Conservation (phyloP, 2,888 invertebrate genomes). For the Brachypalpus laphriformis region DNA sequence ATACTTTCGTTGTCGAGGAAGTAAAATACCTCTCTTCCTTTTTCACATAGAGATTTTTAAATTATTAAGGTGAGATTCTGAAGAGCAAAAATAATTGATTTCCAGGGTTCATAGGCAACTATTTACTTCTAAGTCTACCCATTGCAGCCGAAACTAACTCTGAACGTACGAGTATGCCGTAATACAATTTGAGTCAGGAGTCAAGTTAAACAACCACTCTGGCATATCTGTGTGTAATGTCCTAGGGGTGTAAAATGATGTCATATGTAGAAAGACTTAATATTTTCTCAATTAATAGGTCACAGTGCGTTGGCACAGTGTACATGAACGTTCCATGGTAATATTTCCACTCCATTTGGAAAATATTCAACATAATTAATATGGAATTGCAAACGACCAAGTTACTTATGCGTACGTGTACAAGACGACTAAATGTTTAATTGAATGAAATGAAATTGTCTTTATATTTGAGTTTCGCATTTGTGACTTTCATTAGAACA, state of each 20-base stretch:
- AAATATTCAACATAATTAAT: slow-evolving; percentile 5
- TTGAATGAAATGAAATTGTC: background rate
- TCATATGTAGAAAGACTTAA: background rate
- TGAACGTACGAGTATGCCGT: too few relatives aligned
- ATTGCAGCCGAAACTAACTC: too few relatives aligned
- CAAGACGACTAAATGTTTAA: slow-evolving; percentile 8
- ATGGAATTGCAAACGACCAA: background rate
- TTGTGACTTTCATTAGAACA: background rate
- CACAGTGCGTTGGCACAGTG: background rate
- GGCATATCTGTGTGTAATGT: background rate
- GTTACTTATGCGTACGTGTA: too few relatives aligned
- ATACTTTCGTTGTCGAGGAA: too few relatives aligned
- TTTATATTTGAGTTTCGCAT: slow-evolving; percentile 1
- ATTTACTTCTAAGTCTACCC: too few relatives aligned
- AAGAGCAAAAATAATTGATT: too few relatives aligned
- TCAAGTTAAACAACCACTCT: too few relatives aligned
- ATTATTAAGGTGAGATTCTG: too few relatives aligned
- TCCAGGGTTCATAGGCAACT: too few relatives aligned
- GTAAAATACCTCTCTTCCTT: too few relatives aligned
- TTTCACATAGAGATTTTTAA: too few relatives aligned
- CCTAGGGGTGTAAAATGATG: background rate
- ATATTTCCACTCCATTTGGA: background rate
- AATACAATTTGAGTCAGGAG: too few relatives aligned
- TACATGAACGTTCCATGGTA: background rate
- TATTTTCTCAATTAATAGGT: slow-evolving; percentile 2